Base-by-base conservation (phyloP, 1,140 invertebrate genomes). In the Aphelenchoides besseyi region DNA sequence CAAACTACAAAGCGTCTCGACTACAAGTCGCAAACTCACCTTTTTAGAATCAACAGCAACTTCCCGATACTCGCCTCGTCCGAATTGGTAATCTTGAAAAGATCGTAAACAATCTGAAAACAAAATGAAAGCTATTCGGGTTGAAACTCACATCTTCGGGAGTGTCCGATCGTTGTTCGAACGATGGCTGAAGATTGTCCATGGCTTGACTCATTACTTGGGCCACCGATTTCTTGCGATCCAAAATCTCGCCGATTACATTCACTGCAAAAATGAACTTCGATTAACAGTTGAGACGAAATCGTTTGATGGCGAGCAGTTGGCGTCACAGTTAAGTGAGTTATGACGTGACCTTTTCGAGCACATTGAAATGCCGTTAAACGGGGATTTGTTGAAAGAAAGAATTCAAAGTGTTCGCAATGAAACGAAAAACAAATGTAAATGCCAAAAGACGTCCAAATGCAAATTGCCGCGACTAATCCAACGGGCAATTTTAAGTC, bases 21-120 rank as follows among this genome's bases (percentile, higher is more conserved):
- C n/a, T 8, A 41, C 5, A 41, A 41, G 37, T n/a, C 73, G 63
- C 2, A 84, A 68, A 35, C 82, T 82, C 33, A 84, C 28, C 75
- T 71, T 52, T 61, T 70, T 41, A 77, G 52, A n/a, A 77, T 66
- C 2, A n/a, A 33, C n/a, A 70, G 18, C 61, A 70, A 37, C 16
- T 29, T 29, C 28, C 76, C 80, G 69, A 83, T 83, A 12, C 74
- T 75, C 3, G 82, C 82, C 69, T 83, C 79, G 18, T 83, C 79
- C 63, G 35, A 8, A 16, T 73, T 68, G 1, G 79, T 79, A 16
- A 83, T 52, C 68, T 83, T 84, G 69, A 83, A 83, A 2, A 83
- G 75, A 32, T 84, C 83, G 61, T 75, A 83, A 26, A 83, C 76
- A 3, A 78, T n/a, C 41, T 48, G 41, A 48, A 48, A 12, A 48